Evolutionary conservation across 2,797 vertebrate genomes (phyloP).

Genomic region (Silurus lanzhouensis): DNA sequence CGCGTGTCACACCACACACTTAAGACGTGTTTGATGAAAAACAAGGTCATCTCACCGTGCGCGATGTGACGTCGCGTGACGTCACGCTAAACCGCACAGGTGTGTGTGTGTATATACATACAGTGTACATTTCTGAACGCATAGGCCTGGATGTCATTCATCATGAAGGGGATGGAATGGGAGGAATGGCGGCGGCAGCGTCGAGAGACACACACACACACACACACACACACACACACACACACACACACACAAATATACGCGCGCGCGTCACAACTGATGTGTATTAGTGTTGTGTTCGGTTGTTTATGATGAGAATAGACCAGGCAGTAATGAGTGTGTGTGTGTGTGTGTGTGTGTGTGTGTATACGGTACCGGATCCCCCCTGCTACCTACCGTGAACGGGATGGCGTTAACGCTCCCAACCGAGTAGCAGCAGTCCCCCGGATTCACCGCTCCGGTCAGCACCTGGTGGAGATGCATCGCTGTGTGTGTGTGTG

Average conservation of each 20-base stretch:
- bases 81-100: neutral
- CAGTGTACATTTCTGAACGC: neutral
- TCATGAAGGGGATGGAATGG: neutral
- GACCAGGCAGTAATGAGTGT: too few relatives aligned
- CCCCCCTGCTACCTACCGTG: neutral
- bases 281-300: neutral
- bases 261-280: neutral
- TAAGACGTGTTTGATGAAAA: too few relatives aligned
- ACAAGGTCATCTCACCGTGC: neutral
- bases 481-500: neutral
- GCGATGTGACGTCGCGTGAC: neutral
- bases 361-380: too few relatives aligned
- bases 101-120: too few relatives aligned
- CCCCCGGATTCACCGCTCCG: conserved; percentile 22
- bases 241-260: neutral
- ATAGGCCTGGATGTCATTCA: neutral
- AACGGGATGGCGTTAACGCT: conserved; percentile 24
- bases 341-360: too few relatives aligned
- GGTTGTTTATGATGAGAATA: neutral
- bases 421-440: conserved; percentile 31
- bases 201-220: neutral
- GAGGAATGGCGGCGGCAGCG: neutral
- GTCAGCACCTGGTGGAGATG: conserved; percentile 35
- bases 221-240: neutral
- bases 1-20: too few relatives aligned